Base-by-base conservation (phyloP, 2,113 vertebrate genomes). In the Calyptomena viridis region DNA sequence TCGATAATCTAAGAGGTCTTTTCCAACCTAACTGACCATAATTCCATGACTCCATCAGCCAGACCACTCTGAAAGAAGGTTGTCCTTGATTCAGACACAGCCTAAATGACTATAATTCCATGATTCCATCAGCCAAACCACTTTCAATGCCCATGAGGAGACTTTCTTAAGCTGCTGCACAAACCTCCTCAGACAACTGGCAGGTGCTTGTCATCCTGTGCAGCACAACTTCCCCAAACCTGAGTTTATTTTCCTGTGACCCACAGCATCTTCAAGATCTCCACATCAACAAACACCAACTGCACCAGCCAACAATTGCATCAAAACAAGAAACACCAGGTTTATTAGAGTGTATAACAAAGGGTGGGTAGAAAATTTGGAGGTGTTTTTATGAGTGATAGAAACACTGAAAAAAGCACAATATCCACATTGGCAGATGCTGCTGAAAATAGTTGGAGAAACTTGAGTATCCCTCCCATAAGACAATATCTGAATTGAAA, bases 111-210 rank as follows among this genome's bases (percentile, higher is more conserved):
- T 2, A 0, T 6, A 31, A 72, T 49, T 40, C 47, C 47, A 16
- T 14, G 12, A n/a, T 71, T 71, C 49, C 78, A 31, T 30, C 64
- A 66, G 33, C 47, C 59, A 40, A 33, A 12, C 8, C 8, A 2
- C 6, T 50, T 56, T 21, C n/a, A 22, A 0, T 4, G 11, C 17
- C 39, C 82, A 28, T 0, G 3, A 50, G 23, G n/a, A 69, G 20
- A 25, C 7, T 4, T 25, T 31, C 49, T 12, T 3, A 27, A 66
- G 23, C 4, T 40, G 23, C 74, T 13, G 2, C 79, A 23, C 35
- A 71, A 67, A 24, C 24, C 50, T 30, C 59, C 55, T 10, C 39
- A 37, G 40, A 6, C 11, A 42, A 2, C 64, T 21, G 55, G 49
- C 37, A 19, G 62, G n/a, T 49, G 37, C n/a, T 49, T 35, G 11